Conservation (phyloP, 2,113 vertebrate genomes). For the Telmatochromis sp. region DNA sequence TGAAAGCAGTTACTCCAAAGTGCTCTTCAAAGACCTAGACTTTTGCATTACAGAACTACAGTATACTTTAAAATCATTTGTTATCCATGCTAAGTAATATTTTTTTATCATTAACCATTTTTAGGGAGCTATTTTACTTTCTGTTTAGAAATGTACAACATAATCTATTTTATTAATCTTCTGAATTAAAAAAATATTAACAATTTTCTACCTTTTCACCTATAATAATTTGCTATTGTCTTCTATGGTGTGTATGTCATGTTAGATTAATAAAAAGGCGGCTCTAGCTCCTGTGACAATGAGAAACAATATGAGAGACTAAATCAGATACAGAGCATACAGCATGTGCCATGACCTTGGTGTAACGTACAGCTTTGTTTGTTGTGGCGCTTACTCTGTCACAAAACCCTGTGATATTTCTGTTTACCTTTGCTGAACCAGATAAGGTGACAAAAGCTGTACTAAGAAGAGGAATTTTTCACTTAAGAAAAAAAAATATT, state of each 20-base stretch:
- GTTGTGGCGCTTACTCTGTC: background rate
- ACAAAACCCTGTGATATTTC: constrained; percentile 1
- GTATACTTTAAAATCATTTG: background rate
- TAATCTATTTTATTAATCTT: background rate
- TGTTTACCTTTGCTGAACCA: constrained; percentile 6
- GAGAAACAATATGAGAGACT: background rate
- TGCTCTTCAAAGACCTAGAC: background rate
- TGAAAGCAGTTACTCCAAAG: background rate
- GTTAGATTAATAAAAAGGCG: background rate
- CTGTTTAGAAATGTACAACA: background rate
- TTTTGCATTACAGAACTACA: background rate
- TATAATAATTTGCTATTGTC: background rate
- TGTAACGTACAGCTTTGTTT: background rate
- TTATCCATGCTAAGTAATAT: background rate
- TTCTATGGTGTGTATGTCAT: background rate
- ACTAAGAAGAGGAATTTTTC: background rate
- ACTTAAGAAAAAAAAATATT: background rate
- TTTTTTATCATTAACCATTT: background rate
- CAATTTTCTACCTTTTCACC: background rate
- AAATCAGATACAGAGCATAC: background rate
- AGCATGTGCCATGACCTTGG: constrained; percentile 1
- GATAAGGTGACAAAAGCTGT: constrained; percentile 16
- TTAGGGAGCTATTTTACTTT: background rate
- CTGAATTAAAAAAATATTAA: background rate
- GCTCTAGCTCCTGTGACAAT: background rate